A percentile compares a stretch with the other conserved stretches of the same genome.
Evolutionary conservation across 2,888 invertebrate genomes (phyloP).

Genomic region (Brachypalpus laphriformis): DNA sequence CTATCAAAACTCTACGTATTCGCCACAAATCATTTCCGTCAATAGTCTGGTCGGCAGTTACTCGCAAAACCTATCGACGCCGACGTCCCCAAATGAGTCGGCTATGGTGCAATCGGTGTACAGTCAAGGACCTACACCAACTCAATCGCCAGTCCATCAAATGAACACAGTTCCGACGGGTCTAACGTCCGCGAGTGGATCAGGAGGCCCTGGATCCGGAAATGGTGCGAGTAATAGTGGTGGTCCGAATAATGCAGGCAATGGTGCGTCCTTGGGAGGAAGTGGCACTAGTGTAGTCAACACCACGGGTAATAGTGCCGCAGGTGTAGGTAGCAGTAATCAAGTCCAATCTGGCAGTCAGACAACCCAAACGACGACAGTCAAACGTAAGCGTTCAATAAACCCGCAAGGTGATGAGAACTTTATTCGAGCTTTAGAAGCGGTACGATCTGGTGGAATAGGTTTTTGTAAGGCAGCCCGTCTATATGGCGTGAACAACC

Average conservation of each 20-base stretch:
- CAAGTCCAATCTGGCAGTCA: conserved; percentile 72
- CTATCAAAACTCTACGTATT: conserved; percentile 78
- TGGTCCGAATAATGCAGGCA: conserved; percentile 53
- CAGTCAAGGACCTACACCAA: conserved; percentile 83
- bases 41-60: conserved; percentile 84
- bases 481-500: conserved; percentile 92
- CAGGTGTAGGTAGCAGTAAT: conserved; percentile 64
- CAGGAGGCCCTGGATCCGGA: conserved; percentile 78
- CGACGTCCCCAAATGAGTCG: conserved; percentile 85
- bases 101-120: conserved; percentile 84
- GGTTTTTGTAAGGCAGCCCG: conserved; percentile 94
- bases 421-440: conserved; percentile 91
- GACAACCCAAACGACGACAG: conserved; percentile 77
- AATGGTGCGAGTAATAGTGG: conserved; percentile 77
- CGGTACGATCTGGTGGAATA: conserved; percentile 91
- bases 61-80: conserved; percentile 84
- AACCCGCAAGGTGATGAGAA: conserved; percentile 93
- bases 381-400: conserved; percentile 88
- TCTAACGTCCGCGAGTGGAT: conserved; percentile 79
- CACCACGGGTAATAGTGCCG: conserved; percentile 45
- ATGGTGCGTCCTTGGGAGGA: conserved; percentile 72
- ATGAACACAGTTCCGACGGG: conserved; percentile 75
- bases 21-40: conserved; percentile 83
- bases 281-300: conserved; percentile 61
- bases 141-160: conserved; percentile 82